Evolutionary conservation across 2,888 invertebrate species (phyloP), one percentile per base, ranked within the genome.

Genomic region (Neelides folsomi): DNA sequence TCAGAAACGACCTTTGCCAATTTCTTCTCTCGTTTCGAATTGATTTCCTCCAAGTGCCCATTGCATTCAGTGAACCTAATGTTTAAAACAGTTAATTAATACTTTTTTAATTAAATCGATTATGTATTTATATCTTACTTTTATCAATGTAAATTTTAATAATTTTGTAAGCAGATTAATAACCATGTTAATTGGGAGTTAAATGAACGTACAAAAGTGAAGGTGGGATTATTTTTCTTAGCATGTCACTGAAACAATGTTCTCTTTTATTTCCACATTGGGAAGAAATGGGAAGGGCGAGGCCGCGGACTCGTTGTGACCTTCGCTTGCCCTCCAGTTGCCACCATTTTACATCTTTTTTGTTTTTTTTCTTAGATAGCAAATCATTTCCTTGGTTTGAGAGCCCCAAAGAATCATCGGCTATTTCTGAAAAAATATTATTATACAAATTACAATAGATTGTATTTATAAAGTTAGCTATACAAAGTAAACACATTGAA

Each of bases 151-250:
- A n/a, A n/a, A n/a, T n/a, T n/a, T n/a, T n/a, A n/a, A n/a, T n/a
- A n/a, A n/a, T n/a, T n/a, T n/a, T n/a, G n/a, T n/a, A n/a, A n/a
- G n/a, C n/a, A n/a, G n/a, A n/a, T n/a, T n/a, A n/a, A n/a, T n/a
- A n/a, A n/a, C n/a, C n/a, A n/a, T n/a, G 12, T 18, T 13, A 36
- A 42, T 18, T 2, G 20, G 4, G 7, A 20, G 7, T 45, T 27
- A 48, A 27, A 6, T 27, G 27, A 16, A 62, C 69, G 70, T 68
- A 78, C 70, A 77, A 68, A 59, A 82, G 71, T 59, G 72, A 71
- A 19, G 70, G 68, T 0, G 84, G 83, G 34, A 84, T 77, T 68
- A 83, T 76, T 68, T 77, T 73, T 53, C 79, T 75, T 15, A 85
- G 70, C 2, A 77, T 79, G 65, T 82, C 82, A 68, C 81, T 80